These are phyloP conservation scores for Neosalanx taihuensis DNA, from an alignment of 2,797 vertebrate species.

Conservation along the genomic window DNA sequence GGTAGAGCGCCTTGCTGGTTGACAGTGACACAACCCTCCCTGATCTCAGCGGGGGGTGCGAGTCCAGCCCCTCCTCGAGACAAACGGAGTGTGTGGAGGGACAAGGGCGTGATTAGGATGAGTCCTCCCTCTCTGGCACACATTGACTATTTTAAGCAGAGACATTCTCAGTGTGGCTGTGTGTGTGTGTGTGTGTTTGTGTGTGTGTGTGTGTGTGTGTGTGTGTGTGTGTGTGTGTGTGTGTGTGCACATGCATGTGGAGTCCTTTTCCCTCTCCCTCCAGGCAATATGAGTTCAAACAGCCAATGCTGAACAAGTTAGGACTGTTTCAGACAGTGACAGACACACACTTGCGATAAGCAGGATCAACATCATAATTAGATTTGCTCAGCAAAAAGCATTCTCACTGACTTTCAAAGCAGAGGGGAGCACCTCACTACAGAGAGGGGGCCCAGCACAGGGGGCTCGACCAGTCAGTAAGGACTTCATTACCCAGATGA, in stretches of 20 bases:
- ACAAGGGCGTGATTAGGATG: constrained; percentile 17
- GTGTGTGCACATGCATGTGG: not conserved
- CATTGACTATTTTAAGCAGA: constrained; percentile 25
- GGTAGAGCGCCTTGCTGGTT: constrained; percentile 11
- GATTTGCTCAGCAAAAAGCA: constrained; percentile 6
- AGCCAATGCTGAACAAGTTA: constrained; percentile 28
- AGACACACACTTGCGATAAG: constrained; percentile 41
- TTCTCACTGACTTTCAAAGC: not conserved
- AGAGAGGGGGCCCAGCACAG: too few relatives aligned
- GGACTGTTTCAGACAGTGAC: constrained; percentile 50
- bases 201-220: not conserved
- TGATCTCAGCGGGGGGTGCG: constrained; percentile 48
- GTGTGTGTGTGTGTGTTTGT: not conserved
- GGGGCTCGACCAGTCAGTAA: too few relatives aligned
- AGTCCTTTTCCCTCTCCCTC: not conserved
- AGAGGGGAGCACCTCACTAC: not conserved
- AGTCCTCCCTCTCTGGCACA: constrained; percentile 34
- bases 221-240: not conserved
- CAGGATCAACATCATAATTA: constrained; percentile 38
- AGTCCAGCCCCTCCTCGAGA: constrained; percentile 27
- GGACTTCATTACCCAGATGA: too few relatives aligned
- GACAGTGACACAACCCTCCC: constrained; percentile 47
- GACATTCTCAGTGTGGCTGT: constrained; percentile 13
- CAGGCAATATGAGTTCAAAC: constrained; percentile 33
- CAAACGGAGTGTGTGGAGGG: constrained; percentile 37